phyloP scores from a whole-genome alignment of 2,888 invertebrate species.

The Ariolimax columbianus region DNA sequence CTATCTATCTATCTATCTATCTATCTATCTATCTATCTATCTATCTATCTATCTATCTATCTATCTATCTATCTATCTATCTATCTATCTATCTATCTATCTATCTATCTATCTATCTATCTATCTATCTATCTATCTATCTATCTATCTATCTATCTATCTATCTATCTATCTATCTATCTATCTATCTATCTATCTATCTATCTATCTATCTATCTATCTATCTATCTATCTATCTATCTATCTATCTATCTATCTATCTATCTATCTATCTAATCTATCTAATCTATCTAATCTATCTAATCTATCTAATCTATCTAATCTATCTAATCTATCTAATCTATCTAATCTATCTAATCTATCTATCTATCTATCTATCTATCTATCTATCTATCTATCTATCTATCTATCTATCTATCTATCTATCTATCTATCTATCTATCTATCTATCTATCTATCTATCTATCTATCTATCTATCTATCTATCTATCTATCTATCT shows the following conservation, averaged over 20 bases:
- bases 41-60: too few relatives aligned
- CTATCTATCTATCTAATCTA: not conserved
- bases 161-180: not conserved
- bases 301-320: not conserved
- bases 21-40: too few relatives aligned
- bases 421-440: too few relatives aligned
- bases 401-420: too few relatives aligned
- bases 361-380: not conserved
- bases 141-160: not conserved
- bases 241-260: not conserved
- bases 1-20: too few relatives aligned
- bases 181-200: not conserved
- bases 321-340: not conserved
- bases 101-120: conserved; percentile 33
- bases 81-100: conserved; percentile 17
- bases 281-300: not conserved
- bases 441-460: too few relatives aligned
- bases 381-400: too few relatives aligned
- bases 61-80: conserved; percentile 1
- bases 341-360: not conserved
- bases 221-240: not conserved
- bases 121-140: conserved; percentile 3
- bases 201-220: not conserved
- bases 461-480: too few relatives aligned
- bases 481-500: too few relatives aligned